A percentile compares a stretch with the other conserved stretches of the same genome.
Conservation (phyloP, 2,113 vertebrate genomes). For the Petromus typicus region DNA sequence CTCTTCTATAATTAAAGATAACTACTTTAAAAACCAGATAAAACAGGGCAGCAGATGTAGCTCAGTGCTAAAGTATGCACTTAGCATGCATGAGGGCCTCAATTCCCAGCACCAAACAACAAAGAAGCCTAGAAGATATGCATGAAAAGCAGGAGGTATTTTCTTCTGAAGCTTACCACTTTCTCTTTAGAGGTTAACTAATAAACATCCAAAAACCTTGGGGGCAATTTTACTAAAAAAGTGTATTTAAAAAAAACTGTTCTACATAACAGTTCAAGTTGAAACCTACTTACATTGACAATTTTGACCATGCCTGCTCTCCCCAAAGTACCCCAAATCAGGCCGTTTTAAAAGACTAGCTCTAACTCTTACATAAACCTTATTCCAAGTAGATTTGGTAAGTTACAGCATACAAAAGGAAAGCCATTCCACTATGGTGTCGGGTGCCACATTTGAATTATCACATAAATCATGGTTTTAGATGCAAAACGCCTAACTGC, state of each 20-base stretch:
- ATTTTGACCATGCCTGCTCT: slow-evolving; percentile 42
- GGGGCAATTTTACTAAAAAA: background rate
- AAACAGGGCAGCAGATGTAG: background rate
- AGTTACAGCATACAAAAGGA: background rate
- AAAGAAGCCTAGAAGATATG: background rate
- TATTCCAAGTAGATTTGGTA: slow-evolving; percentile 14
- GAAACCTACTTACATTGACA: background rate
- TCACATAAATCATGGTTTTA: slow-evolving; percentile 36
- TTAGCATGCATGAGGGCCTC: background rate
- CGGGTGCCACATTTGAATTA: background rate
- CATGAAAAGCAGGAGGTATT: background rate
- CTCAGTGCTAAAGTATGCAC: background rate
- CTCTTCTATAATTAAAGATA: background rate
- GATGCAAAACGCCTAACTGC: background rate
- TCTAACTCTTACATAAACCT: background rate
- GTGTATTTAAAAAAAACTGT: background rate
- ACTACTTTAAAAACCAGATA: background rate
- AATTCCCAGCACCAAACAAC: background rate
- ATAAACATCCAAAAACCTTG: background rate
- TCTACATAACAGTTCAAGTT: background rate
- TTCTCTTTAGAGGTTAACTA: slow-evolving; percentile 1
- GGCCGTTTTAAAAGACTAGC: background rate
- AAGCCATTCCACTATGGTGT: background rate
- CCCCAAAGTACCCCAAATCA: slow-evolving; percentile 16
- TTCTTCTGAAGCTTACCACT: slow-evolving; percentile 26